phyloP scores from a whole-genome alignment of 2,888 invertebrate genomes.

The Opisthograptis luteolata region DNA sequence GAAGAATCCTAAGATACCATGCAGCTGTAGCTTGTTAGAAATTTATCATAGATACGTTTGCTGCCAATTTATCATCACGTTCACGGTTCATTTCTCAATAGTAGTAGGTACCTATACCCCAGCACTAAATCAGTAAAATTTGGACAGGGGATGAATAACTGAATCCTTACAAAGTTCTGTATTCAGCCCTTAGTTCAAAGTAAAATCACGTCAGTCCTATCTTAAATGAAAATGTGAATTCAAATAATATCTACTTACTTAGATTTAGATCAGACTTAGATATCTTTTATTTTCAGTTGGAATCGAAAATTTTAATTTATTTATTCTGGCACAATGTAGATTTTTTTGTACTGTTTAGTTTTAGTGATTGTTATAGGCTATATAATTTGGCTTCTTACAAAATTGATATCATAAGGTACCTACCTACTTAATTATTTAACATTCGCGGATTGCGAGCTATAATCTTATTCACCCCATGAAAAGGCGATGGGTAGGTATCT shows the following conservation, averaged over 20 bases:
- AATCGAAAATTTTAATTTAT: too few species aligned
- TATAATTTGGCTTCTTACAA: too few species aligned
- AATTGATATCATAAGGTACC: too few species aligned
- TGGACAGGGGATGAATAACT: slow-evolving; percentile 46
- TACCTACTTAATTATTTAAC: not conserved
- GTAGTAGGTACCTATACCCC: slow-evolving; percentile 27
- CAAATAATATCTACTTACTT: too few species aligned
- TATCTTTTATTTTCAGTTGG: too few species aligned
- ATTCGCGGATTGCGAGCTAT: not conserved
- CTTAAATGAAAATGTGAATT: slow-evolving; percentile 5
- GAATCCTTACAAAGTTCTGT: slow-evolving; percentile 33
- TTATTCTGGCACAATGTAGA: too few species aligned
- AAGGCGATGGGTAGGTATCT: slow-evolving; percentile 23
- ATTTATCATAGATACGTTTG: slow-evolving; percentile 21
- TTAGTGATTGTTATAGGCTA: too few species aligned
- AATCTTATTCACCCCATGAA: slow-evolving; percentile 21
- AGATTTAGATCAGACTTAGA: too few species aligned
- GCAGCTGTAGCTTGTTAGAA: slow-evolving; percentile 1
- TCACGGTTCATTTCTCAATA: slow-evolving; percentile 50
- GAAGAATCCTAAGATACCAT: not conserved
- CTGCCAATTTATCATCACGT: slow-evolving; percentile 46
- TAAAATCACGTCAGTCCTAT: slow-evolving; percentile 8
- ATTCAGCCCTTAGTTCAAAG: slow-evolving; percentile 27
- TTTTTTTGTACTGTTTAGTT: too few species aligned
- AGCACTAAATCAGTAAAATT: slow-evolving; percentile 50